Conservation (phyloP, 2,113 vertebrate genomes). For the Pholis gunnellus region DNA sequence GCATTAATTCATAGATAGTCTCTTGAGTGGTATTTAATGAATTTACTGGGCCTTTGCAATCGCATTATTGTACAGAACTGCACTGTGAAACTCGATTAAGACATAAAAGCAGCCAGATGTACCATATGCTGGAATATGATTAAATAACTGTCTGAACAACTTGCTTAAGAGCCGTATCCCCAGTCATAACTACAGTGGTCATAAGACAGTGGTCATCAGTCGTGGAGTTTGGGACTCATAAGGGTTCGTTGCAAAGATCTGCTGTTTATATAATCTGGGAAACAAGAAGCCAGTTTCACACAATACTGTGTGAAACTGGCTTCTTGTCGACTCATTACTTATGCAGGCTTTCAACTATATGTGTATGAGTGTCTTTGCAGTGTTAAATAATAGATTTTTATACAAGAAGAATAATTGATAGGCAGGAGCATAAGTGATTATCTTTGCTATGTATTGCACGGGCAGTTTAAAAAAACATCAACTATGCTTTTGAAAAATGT, state of each 20-base stretch:
- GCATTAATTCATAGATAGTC: conserved; percentile 43
- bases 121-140: conserved; percentile 41
- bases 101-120: conserved; percentile 56
- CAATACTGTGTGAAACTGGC: conserved; percentile 13
- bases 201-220: conserved; percentile 40
- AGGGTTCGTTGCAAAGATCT: conserved; percentile 14
- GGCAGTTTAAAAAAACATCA: not conserved
- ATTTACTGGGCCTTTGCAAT: conserved; percentile 49
- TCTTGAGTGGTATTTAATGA: conserved; percentile 58
- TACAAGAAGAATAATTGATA: conserved; percentile 38
- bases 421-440: not conserved
- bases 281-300: conserved; percentile 21
- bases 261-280: conserved; percentile 14
- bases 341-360: conserved; percentile 49
- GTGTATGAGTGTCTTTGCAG: conserved; percentile 22
- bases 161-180: conserved; percentile 19
- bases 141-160: conserved; percentile 53
- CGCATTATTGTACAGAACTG: conserved; percentile 49
- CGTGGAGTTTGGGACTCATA: not conserved
- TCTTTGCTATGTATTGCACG: not conserved
- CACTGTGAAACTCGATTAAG: conserved; percentile 63
- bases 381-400: conserved; percentile 56
- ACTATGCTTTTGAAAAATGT: not conserved
- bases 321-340: conserved; percentile 23
- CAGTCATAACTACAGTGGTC: conserved; percentile 22